These are phyloP conservation scores for Seira musarum DNA, from an alignment of 2,888 invertebrate genomes.

Conservation along the genomic window DNA sequence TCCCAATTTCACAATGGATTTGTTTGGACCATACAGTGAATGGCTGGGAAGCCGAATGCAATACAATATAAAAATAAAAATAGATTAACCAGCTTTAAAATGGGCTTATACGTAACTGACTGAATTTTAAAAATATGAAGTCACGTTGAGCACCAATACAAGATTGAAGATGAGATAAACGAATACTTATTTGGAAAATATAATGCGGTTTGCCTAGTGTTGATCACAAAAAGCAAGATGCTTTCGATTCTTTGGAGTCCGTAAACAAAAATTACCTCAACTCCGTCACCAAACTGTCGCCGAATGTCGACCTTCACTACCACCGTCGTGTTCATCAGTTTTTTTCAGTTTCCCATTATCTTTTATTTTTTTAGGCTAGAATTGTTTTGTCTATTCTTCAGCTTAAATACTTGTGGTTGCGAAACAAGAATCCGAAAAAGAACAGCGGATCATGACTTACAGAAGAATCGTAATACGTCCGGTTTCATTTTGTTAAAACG, in stretches of 20 bases:
- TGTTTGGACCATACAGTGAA: slow-evolving; percentile 34
- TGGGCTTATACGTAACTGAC: too few relatives aligned
- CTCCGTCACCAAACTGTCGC: slow-evolving; percentile 42
- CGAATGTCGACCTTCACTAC: slow-evolving; percentile 63
- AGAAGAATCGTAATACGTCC: slow-evolving; percentile 8
- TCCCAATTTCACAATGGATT: slow-evolving; percentile 35
- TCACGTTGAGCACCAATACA: too few relatives aligned
- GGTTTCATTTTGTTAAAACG: slow-evolving; percentile 18
- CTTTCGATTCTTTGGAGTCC: too few relatives aligned
- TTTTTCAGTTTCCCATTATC: slow-evolving; percentile 64
- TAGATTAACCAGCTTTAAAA: too few relatives aligned
- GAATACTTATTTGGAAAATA: too few relatives aligned
- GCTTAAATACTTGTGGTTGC: neutral
- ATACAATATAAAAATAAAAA: too few relatives aligned
- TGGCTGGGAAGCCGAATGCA: too few relatives aligned
- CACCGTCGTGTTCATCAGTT: slow-evolving; percentile 64
- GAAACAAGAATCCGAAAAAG: neutral
- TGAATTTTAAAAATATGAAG: too few relatives aligned
- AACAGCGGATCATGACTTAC: neutral
- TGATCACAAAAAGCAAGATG: too few relatives aligned
- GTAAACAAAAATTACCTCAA: too few relatives aligned
- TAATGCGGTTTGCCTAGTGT: too few relatives aligned
- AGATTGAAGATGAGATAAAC: too few relatives aligned
- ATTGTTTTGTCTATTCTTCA: slow-evolving; percentile 31
- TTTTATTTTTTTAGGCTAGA: slow-evolving; percentile 50